phyloP scores from a whole-genome alignment of 2,113 vertebrate genomes.

The Cariama cristata region DNA sequence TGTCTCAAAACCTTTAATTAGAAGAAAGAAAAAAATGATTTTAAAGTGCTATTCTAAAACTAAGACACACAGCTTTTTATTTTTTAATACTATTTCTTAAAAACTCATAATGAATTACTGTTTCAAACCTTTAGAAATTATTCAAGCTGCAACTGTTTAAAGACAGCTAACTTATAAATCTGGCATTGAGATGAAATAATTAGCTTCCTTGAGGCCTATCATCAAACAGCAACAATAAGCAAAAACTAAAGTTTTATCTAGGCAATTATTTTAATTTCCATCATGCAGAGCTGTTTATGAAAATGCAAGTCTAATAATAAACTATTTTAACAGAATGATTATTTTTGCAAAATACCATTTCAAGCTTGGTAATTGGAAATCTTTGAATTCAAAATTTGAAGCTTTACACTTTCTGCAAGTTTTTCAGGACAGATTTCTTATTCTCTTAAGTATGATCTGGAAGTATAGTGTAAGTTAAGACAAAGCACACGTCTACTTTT shows the following conservation, averaged over 20 bases:
- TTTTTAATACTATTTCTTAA: not conserved
- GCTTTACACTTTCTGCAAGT: not conserved
- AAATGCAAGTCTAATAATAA: not conserved
- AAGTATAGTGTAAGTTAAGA: not conserved
- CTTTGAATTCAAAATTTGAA: not conserved
- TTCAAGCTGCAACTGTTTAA: constrained; percentile 51
- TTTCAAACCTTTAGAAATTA: constrained; percentile 42
- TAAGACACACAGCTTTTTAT: not conserved
- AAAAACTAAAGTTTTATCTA: constrained; percentile 62
- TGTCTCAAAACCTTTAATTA: not conserved
- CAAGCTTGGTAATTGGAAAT: not conserved
- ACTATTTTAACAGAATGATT: not conserved
- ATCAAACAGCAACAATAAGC: constrained; percentile 73
- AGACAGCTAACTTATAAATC: constrained; percentile 69
- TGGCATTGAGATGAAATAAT: constrained; percentile 66
- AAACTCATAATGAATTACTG: not conserved
- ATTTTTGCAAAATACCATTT: not conserved
- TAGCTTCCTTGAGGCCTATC: constrained; percentile 67
- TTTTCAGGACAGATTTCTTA: not conserved
- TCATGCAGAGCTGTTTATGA: not conserved
- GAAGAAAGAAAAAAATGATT: constrained; percentile 2
- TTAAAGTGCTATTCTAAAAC: not conserved
- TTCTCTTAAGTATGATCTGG: not conserved
- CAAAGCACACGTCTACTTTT: not conserved
- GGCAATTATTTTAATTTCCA: constrained; percentile 7